phyloP scores from a whole-genome alignment of 2,113 vertebrate genomes.

The Otocyon megalotis region DNA sequence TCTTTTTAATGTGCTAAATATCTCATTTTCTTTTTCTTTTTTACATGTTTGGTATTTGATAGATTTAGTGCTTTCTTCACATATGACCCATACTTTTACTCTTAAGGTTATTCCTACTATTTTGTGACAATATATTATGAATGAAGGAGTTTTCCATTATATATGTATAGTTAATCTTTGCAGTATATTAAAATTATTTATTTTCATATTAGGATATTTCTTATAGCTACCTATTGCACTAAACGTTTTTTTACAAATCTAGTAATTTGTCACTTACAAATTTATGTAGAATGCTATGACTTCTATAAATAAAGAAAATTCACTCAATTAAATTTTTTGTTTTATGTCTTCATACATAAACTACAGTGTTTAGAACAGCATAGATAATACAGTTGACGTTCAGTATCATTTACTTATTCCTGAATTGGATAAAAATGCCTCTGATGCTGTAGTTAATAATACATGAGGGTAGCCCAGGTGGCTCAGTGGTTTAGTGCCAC shows the following conservation, averaged over 20 bases:
- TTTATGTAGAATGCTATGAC: not conserved
- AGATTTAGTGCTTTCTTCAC: not conserved
- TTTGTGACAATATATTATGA: not conserved
- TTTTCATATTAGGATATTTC: not conserved
- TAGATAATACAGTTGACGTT: not conserved
- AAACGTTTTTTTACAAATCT: not conserved
- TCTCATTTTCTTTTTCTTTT: not conserved
- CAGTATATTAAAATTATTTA: not conserved
- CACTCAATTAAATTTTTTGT: not conserved
- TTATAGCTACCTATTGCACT: not conserved
- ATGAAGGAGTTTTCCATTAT: not conserved
- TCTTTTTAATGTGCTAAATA: not conserved
- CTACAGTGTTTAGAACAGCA: not conserved
- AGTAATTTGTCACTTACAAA: not conserved
- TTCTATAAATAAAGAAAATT: not conserved
- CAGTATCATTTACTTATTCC: not conserved
- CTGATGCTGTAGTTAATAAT: not conserved
- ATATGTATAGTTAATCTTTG: not conserved
- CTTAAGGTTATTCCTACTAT: not conserved
- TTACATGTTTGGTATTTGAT: not conserved
- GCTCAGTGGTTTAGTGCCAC: too few relatives aligned
- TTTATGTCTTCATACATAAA: not conserved
- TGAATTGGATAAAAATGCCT: not conserved
- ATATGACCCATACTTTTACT: not conserved
- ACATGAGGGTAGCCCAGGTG: accelerated